Percentiles rank a stretch among this genome's conserved stretches.
These are phyloP conservation scores for Calonectris borealis DNA, from an alignment of 2,113 vertebrate species.

Conservation along the genomic window DNA sequence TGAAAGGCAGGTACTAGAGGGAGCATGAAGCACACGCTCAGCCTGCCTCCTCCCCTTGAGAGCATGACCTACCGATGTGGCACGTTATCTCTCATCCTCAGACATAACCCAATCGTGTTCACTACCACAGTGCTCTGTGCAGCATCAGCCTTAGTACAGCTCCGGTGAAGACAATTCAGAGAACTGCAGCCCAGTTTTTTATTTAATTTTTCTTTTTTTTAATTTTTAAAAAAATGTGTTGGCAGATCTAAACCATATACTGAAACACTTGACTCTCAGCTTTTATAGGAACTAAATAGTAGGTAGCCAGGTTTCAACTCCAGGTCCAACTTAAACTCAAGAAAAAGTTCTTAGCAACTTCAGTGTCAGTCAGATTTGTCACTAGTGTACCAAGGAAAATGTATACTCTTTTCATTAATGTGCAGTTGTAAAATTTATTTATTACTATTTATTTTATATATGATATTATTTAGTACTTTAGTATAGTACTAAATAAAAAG, in stretches of 20 bases:
- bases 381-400: background rate
- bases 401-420: background rate
- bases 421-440: background rate
- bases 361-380: background rate
- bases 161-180: rapidly evolving
- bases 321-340: background rate
- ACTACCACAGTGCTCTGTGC: background rate
- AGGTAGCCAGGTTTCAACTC: background rate
- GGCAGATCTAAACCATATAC: background rate
- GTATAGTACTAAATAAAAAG: background rate
- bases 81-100: background rate
- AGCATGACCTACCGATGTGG: background rate
- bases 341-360: background rate
- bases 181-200: background rate
- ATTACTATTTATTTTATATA: background rate
- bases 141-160: background rate
- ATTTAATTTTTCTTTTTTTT: background rate
- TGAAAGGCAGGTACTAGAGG: background rate
- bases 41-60: background rate
- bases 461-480: background rate
- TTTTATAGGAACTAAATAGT: background rate
- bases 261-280: background rate
- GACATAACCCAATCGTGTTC: background rate
- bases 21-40: background rate
- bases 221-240: background rate